Conservation (phyloP, 64 coral and sea anemone genomes). For the Actinia tenebrosa region DNA sequence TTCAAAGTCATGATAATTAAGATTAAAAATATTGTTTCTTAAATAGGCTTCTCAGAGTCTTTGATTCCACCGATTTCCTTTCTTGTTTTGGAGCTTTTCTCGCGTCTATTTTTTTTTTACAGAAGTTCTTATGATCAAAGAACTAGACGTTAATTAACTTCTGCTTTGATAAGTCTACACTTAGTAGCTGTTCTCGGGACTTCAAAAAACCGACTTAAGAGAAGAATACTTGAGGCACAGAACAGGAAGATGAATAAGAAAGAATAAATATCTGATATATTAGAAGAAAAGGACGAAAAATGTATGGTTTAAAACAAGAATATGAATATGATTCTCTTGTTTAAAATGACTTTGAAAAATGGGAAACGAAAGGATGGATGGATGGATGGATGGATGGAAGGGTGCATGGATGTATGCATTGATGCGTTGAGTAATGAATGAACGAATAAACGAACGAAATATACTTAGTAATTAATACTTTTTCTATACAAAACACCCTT, state of each 20-base stretch:
- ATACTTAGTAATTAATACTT: no score
- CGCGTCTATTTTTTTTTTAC: background rate
- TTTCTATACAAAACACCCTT: no score
- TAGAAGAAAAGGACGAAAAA: background rate
- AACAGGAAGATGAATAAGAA: background rate
- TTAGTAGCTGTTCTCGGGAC: background rate
- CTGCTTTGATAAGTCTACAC: background rate
- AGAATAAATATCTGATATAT: background rate
- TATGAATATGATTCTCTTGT: no score
- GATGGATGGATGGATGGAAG: background rate
- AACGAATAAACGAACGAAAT: background rate
- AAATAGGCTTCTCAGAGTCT: background rate
- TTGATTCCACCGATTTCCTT: constrained; percentile 4
- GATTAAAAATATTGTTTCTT: background rate
- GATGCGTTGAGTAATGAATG: background rate
- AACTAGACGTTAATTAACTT: background rate
- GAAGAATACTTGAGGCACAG: background rate
- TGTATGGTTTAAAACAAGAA: background rate
- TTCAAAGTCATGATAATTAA: background rate
- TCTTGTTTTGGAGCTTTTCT: background rate
- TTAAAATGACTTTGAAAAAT: no score
- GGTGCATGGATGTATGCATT: background rate
- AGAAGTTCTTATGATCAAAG: background rate
- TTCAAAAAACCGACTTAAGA: background rate
- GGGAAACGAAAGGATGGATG: background rate